These are phyloP conservation scores for Chrysomallon squamiferum DNA, from an alignment of 1,140 invertebrate species.

Conservation along the genomic window DNA sequence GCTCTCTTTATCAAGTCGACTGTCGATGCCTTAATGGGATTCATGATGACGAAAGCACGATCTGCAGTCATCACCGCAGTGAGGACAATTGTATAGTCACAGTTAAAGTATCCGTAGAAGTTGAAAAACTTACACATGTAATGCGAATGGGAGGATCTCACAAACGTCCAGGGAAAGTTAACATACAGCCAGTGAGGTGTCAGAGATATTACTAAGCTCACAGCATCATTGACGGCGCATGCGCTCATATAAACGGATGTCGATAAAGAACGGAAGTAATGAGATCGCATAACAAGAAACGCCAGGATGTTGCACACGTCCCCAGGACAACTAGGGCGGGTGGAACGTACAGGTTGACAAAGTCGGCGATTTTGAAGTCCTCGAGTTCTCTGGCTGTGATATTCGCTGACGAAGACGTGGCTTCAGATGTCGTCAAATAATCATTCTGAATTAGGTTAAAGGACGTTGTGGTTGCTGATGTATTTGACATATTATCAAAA, in stretches of 20 bases:
- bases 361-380: conserved; percentile 12
- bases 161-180: conserved; percentile 42
- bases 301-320: conserved; percentile 42
- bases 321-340: conserved; percentile 37
- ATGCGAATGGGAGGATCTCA: conserved; percentile 21
- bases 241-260: conserved; percentile 49
- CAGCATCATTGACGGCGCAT: conserved; percentile 37
- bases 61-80: conserved; percentile 45
- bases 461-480: neutral
- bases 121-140: conserved; percentile 50
- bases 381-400: neutral
- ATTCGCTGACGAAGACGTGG: neutral
- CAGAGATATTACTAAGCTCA: conserved; percentile 39
- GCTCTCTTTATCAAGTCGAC: conserved; percentile 33
- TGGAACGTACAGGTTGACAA: conserved; percentile 41
- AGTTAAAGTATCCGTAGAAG: conserved; percentile 48
- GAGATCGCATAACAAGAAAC: conserved; percentile 42
- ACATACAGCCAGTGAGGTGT: conserved; percentile 47
- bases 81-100: conserved; percentile 44
- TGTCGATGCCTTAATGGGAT: conserved; percentile 31
- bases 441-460: neutral
- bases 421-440: neutral
- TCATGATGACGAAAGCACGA: conserved; percentile 38
- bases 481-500: neutral
- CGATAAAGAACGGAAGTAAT: conserved; percentile 41